Percentiles rank a stretch among this genome's conserved stretches.
phyloP scores from a whole-genome alignment of 2,113 vertebrate species.

The Aythya baeri region DNA sequence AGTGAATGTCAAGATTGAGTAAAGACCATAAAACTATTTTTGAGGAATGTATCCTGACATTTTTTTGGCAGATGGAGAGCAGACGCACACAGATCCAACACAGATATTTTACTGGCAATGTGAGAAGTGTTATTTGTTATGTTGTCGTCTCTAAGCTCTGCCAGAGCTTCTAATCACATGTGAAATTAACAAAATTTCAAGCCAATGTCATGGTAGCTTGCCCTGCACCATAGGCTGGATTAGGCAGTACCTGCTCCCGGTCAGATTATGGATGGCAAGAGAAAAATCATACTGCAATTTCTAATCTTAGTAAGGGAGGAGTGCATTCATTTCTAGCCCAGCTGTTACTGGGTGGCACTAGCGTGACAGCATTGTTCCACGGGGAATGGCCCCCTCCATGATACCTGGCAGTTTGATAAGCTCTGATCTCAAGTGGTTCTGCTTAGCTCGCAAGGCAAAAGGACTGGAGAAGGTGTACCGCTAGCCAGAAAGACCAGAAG shows the following conservation, averaged over 20 bases:
- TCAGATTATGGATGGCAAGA: not conserved
- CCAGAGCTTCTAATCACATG: slow-evolving; percentile 31
- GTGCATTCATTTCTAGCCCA: not conserved
- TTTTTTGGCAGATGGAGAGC: slow-evolving; percentile 68
- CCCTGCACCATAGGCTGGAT: not conserved
- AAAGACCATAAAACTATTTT: slow-evolving; percentile 45
- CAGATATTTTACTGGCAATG: slow-evolving; percentile 26
- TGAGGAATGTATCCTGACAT: slow-evolving; percentile 62
- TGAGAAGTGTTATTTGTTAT: slow-evolving; percentile 14
- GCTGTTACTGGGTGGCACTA: not conserved
- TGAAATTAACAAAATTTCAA: slow-evolving; percentile 5
- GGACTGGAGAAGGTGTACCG: not conserved
- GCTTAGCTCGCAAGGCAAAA: not conserved
- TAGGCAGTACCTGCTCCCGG: not conserved
- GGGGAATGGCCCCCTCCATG: not conserved
- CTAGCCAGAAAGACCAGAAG: not conserved
- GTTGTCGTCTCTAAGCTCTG: slow-evolving; percentile 28
- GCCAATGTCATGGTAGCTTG: not conserved
- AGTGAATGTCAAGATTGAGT: slow-evolving; percentile 47
- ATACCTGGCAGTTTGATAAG: not conserved
- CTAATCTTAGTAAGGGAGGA: not conserved
- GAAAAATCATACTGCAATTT: not conserved
- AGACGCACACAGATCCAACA: not conserved
- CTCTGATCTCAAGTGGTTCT: not conserved
- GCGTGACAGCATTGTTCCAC: not conserved